Conservation (phyloP, 2,797 vertebrate genomes). For the Decapterus maruadsi region DNA sequence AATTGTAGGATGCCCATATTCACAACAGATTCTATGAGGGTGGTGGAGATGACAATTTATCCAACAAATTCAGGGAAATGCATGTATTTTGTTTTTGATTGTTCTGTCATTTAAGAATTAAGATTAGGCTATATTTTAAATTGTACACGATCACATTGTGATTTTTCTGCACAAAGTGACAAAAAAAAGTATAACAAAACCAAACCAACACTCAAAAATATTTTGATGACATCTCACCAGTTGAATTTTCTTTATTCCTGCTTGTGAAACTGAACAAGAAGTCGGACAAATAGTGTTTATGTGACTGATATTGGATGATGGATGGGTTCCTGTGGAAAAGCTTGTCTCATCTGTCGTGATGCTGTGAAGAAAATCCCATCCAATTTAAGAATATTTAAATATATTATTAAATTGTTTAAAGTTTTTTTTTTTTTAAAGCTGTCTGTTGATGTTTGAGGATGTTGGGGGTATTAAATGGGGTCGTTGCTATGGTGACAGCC, state of each 20-base stretch:
- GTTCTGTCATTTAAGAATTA: background rate
- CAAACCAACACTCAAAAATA: background rate
- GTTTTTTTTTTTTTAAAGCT: background rate
- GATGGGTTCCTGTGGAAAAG: conserved; percentile 7
- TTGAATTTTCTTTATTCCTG: background rate
- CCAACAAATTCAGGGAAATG: background rate
- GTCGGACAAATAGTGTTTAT: background rate
- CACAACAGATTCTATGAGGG: background rate
- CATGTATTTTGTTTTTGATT: background rate
- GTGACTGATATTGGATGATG: conserved; percentile 7
- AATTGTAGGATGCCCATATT: background rate
- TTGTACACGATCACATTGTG: background rate
- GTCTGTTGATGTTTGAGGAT: background rate
- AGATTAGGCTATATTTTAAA: background rate
- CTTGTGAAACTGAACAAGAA: background rate
- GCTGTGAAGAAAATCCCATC: background rate
- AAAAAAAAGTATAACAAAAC: background rate
- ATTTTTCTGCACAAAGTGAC: background rate
- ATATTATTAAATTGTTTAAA: background rate
- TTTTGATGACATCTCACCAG: background rate
- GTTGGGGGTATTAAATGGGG: conserved; percentile 46
- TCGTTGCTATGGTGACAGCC: conserved; percentile 67
- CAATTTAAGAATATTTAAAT: conserved; percentile 4
- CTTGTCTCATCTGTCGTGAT: conserved; percentile 1
- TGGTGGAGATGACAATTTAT: background rate